These are phyloP conservation scores for Morpho achilles DNA, from an alignment of 2,888 invertebrate species.

Conservation along the genomic window DNA sequence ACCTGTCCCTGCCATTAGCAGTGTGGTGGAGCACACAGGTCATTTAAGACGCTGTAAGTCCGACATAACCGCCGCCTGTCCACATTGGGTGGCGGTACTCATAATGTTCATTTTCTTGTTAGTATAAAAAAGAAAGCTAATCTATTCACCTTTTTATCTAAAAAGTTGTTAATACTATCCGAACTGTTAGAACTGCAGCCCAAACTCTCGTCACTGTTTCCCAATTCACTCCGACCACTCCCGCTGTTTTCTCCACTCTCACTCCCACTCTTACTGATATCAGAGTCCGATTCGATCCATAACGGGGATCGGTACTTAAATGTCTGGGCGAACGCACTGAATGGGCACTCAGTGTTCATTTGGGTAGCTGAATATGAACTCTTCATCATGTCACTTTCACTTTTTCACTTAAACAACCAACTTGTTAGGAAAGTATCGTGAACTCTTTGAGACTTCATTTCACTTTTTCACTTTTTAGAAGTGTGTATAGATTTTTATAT, in stretches of 20 bases:
- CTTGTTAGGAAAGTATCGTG: no score
- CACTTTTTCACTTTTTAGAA: neutral
- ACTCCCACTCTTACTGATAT: constrained; percentile 44
- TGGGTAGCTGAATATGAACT: constrained; percentile 26
- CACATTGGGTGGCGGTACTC: no score
- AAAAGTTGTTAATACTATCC: constrained; percentile 68
- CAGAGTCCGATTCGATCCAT: constrained; percentile 73
- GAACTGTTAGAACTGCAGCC: constrained; percentile 51
- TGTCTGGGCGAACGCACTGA: constrained; percentile 63
- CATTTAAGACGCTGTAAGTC: no score
- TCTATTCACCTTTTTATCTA: constrained; percentile 64
- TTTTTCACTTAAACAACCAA: neutral
- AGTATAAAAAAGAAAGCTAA: no score
- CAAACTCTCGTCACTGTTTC: constrained; percentile 58
- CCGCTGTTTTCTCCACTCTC: constrained; percentile 28
- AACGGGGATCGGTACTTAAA: constrained; percentile 72
- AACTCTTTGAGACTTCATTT: neutral
- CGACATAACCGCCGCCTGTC: no score
- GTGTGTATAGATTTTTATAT: no score
- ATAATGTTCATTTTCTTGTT: no score
- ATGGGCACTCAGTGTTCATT: constrained; percentile 40
- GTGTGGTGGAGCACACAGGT: no score
- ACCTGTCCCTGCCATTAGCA: no score
- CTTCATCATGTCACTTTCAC: constrained; percentile 18
- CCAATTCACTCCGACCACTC: constrained; percentile 31